Evolutionary conservation across 2,113 vertebrate species (phyloP), one percentile per base, ranked within the genome.

Genomic region (Tragulus kanchil): DNA sequence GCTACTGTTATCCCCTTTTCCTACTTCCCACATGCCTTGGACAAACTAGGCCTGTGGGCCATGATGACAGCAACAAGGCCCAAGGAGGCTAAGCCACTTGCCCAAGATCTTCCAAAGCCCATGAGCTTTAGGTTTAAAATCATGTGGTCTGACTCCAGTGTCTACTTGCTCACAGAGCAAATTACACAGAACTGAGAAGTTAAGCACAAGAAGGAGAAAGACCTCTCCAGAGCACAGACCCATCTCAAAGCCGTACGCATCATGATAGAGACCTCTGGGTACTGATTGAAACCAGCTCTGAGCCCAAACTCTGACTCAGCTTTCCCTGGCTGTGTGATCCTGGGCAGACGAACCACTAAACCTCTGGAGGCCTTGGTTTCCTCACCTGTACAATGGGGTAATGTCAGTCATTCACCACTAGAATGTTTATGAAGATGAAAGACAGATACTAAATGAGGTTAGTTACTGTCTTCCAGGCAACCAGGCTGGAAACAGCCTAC

Each of bases 181-280:
- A 7, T 5, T 28, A 31, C 64, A 71, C 28, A 85, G 58, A 78
- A 75, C 59, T 1, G 6, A 15, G 9, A 45, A n/a, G 9, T 13
- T 67, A 16, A 16, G 14, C 10, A 3, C 14, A 0, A 19, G 26
- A 77, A 77, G 23, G 48, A 48, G 10, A 28, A 65, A 73, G 26
- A 81, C 15, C 36, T 94, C 16, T 93, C 69, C 8, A 45, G 69
- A 78, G 3, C 26, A 85, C 52, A 93, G 31, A 93, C 0, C 6
- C 12, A 17, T 52, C 58, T 64, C 59, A 5, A 25, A 16, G 31
- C 13, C 25, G 0, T 0, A 0, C 17, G 21, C 2, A 8, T n/a
- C 19, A 1, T 48, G 62, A 45, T 1, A 3, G 25, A 7, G 9
- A 67, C 16, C 31, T 65, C 11, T 4, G 1, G 12, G 28, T 48